Evolutionary conservation across 2,797 vertebrate species (phyloP).

Genomic region (Pitangus sulphuratus): DNA sequence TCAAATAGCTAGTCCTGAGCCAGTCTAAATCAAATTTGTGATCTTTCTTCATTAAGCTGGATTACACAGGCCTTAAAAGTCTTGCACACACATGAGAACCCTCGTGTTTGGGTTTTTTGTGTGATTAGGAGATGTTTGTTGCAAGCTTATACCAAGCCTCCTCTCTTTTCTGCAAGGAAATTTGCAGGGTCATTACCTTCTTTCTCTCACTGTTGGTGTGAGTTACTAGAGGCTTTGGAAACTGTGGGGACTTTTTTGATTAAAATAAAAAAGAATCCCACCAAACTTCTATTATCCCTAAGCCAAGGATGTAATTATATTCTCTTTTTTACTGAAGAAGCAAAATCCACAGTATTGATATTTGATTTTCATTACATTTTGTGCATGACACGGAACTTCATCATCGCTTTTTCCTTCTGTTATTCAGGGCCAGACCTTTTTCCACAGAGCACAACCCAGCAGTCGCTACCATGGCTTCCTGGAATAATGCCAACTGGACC

Average conservation of each 20-base stretch:
- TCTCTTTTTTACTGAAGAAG: background rate
- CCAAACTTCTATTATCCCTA: background rate
- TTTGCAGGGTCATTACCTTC: background rate
- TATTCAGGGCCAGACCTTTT: background rate
- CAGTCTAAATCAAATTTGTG: background rate
- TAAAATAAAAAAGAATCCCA: background rate
- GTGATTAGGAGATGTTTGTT: background rate
- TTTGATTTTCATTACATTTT: background rate
- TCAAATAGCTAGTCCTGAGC: background rate
- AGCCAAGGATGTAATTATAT: background rate
- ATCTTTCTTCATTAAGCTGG: background rate
- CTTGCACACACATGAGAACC: accelerated
- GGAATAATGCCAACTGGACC: background rate
- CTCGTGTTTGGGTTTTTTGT: background rate
- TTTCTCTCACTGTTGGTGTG: background rate
- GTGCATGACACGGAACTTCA: background rate
- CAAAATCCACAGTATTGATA: background rate
- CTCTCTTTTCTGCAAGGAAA: background rate
- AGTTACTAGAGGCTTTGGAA: background rate
- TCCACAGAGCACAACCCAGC: background rate
- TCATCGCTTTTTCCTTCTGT: background rate
- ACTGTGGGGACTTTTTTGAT: background rate
- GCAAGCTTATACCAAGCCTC: background rate
- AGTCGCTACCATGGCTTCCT: background rate
- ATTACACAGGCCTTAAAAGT: background rate